Evolutionary conservation across 2,888 invertebrate genomes (phyloP), one percentile per base, ranked within the genome.

Genomic region (Thalpophila matura): DNA sequence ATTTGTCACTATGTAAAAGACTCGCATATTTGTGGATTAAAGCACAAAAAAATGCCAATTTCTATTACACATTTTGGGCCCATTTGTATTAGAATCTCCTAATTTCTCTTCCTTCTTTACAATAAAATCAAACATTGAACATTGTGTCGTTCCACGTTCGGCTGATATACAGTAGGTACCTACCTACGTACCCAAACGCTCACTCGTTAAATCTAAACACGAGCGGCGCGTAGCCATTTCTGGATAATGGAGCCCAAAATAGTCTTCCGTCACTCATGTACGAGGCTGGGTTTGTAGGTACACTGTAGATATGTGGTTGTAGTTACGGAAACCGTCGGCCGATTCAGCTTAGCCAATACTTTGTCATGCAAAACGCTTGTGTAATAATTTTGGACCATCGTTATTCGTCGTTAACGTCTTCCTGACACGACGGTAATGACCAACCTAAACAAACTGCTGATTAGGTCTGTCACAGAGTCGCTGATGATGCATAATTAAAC

Each of bases 211-310:
- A 91, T 85, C 85, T 82, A 90, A 91, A 91, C 91, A 91, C 87
- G 89, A 87, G 83, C 87, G 83, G 72, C 77, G 81, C 87, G 89
- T 82, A 85, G 86, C 93, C 93, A 91, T 93, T 93, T 90, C 92
- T 91, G 93, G 91, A 91, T 92, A 93, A 91, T 91, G 92, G 88
- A 82, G 85, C 90, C 89, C 83, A 78, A 92, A 94, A 94, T 94
- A 94, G 86, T 87, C 84, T 86, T 86, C 89, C 90, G 89, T 91
- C 89, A 88, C 87, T 90, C 87, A 86, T 84, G 88, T 83, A 85
- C 81, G 84, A 84, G 86, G 84, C 82, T 88, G 78, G 77, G 80
- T 59, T 80, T 76, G 78, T 83, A n/a, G n/a, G n/a, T n/a, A n/a
- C n/a, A 71, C 71, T 67, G 66, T 68, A 55, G 59, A 75, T 72